A percentile compares a stretch with the other conserved stretches of the same genome.
Evolutionary conservation across 2,113 vertebrate genomes (phyloP).

Genomic region (Platysteira castanea): DNA sequence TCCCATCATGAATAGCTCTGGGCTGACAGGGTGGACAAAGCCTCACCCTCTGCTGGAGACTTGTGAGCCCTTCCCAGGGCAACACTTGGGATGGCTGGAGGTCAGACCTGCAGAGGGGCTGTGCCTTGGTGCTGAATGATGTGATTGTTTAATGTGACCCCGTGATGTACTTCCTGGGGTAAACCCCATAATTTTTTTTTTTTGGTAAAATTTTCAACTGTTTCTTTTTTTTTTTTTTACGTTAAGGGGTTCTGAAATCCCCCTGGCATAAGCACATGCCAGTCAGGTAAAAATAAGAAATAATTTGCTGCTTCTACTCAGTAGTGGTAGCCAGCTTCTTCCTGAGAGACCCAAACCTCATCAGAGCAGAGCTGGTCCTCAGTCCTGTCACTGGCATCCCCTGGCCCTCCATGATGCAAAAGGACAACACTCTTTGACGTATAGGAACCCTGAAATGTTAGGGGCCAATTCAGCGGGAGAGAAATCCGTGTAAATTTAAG

Average conservation of each 20-base stretch:
- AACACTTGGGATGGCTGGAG: neutral
- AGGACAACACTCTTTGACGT: neutral
- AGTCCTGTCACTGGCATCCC: neutral
- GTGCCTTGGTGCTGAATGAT: neutral
- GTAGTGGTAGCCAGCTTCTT: neutral
- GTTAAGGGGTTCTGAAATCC: neutral
- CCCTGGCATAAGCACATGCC: accelerated
- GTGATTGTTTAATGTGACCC: neutral
- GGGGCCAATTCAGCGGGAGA: neutral
- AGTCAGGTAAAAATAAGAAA: neutral
- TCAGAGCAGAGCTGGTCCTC: neutral
- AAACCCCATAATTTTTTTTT: neutral
- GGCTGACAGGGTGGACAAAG: neutral
- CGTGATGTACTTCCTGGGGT: neutral
- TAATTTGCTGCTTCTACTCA: neutral
- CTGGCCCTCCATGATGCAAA: neutral
- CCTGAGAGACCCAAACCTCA: neutral
- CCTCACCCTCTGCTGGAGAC: neutral
- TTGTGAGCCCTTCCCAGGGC: neutral
- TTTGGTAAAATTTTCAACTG: neutral
- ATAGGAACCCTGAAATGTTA: neutral
- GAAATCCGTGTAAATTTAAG: neutral
- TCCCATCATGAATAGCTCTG: neutral
- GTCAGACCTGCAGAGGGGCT: neutral
- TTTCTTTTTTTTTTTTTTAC: neutral